Evolutionary conservation across 2,888 invertebrate species (phyloP), one percentile per base, ranked within the genome.

Genomic region (Globia sparganii): DNA sequence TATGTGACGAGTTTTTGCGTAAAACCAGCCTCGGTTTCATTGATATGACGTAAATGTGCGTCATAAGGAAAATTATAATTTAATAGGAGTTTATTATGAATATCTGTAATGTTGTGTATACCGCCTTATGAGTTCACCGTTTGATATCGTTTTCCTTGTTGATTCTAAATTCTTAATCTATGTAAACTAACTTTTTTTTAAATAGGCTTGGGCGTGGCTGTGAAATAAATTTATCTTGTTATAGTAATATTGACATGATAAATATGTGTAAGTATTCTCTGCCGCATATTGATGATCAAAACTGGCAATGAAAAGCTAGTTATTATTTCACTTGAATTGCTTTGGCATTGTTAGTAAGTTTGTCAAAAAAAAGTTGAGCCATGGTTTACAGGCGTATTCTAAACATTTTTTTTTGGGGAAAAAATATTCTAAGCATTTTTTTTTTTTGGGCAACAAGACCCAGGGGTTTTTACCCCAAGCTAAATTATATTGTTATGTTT

Each of bases 61-160:
- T 69, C 49, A 53, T 40, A 49, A 80, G 81, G 78, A 78, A 58
- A 78, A 78, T 15, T 15, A 59, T 37, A 11, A 25, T 34, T 62
- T 4, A 28, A 11, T 34, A 34, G 25, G n/a, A 53, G 2, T 65
- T 21, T n/a, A 31, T 18, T 62, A 56, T 34, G 25, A 46, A 62
- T 37, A 56, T 6, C 0, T 28, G 25, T n/a, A 72, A n/a, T 28
- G 6, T 74, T 62, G 43, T 62, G 21, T 71, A 25, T 8, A 37
- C 28, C 8, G 62, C 56, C 13, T 75, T 80, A 81, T 79, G 62
- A 56, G 49, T 49, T 53, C 0, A 15, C 53, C 11, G 53, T 56
- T 56, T 56, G n/a, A n/a, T 56, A n/a, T 31, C 0, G 18, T 81
- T 81, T 76, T 81, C 77, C 77, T 79, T 64, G 77, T 77, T 18